phyloP scores from a whole-genome alignment of 1,140 invertebrate genomes.

The Microplitis demolitor region DNA sequence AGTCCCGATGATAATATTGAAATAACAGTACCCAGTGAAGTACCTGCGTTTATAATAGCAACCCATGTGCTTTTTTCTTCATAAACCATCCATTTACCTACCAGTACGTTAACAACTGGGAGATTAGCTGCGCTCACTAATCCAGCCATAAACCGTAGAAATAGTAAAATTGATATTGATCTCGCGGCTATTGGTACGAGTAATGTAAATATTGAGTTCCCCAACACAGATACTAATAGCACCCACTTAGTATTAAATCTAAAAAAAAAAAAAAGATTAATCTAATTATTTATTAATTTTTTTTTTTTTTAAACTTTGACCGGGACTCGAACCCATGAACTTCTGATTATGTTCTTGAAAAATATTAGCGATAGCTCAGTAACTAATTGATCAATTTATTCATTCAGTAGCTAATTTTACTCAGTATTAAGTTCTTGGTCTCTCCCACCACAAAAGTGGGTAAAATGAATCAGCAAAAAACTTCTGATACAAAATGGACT shows the following conservation, averaged over 20 bases:
- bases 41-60: slow-evolving; percentile 70
- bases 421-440: too few species aligned
- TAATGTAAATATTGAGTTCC: slow-evolving; percentile 76
- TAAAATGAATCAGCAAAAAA: too few species aligned
- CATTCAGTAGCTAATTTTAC: too few species aligned
- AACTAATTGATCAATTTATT: too few species aligned
- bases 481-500: too few species aligned
- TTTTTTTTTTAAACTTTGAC: neutral
- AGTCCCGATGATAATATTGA: slow-evolving; percentile 74
- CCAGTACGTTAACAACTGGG: slow-evolving; percentile 53
- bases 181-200: slow-evolving; percentile 68
- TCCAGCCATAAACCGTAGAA: slow-evolving; percentile 64
- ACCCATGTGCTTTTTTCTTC: slow-evolving; percentile 60
- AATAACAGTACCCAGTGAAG: slow-evolving; percentile 77
- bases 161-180: slow-evolving; percentile 58
- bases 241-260: slow-evolving; percentile 81
- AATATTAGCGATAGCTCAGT: too few species aligned
- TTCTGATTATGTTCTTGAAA: too few species aligned
- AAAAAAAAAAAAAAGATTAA: neutral
- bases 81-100: slow-evolving; percentile 57
- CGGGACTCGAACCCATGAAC: too few species aligned
- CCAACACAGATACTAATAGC: slow-evolving; percentile 75
- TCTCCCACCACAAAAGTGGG: too few species aligned
- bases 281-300: neutral
- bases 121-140: slow-evolving; percentile 62